Evolutionary conservation across 2,113 vertebrate species (phyloP), one percentile per base, ranked within the genome.

Genomic region (Anolis carolinensis): DNA sequence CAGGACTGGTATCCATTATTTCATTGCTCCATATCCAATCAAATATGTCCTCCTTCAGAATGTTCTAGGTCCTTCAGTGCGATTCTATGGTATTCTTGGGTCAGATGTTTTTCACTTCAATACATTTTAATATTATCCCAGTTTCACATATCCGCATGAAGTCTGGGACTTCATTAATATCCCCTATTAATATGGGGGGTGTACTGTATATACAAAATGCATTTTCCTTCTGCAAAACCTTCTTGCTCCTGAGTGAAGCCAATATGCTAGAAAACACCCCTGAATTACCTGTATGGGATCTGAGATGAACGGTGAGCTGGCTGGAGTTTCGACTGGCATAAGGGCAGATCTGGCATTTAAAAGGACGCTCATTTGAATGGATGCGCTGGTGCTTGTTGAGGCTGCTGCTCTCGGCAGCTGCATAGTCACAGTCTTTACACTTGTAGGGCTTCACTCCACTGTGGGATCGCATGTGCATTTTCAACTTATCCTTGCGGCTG

Each of bases 321-420:
- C 98, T 99, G 86, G 98, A 99, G 96, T 98, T 99, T 90, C 97
- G 97, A 95, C 98, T 99, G 90, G 98, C 98, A 0, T 99, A 99
- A 0, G 98, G 98, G 82, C 98, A 99, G 95, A 99, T 98, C 96
- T 99, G 98, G 92, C 99, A 99, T 63, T 99, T 99, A 84, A 99
- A 99, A 25, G 99, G 99, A 11, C 98, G 97, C 87, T 99, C 98
- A 0, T 99, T 97, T 0, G 97, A 98, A 93, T 99, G 99, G 85
- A 99, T 98, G 0, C 98, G 96, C 89, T 98, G 96, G 95, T 99
- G 99, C 91, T 99, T 99, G 95, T 98, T 99, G 84, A 99, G 94
- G 82, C 98, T 99, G 97, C 98, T 99, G 97, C 98, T 99, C 97
- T 99, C 98, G 0, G 98, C 98, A 0, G 98, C 98, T 0, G 98